Base-by-base conservation (phyloP, 2,888 invertebrate species). In the Dynastes hyllus region DNA sequence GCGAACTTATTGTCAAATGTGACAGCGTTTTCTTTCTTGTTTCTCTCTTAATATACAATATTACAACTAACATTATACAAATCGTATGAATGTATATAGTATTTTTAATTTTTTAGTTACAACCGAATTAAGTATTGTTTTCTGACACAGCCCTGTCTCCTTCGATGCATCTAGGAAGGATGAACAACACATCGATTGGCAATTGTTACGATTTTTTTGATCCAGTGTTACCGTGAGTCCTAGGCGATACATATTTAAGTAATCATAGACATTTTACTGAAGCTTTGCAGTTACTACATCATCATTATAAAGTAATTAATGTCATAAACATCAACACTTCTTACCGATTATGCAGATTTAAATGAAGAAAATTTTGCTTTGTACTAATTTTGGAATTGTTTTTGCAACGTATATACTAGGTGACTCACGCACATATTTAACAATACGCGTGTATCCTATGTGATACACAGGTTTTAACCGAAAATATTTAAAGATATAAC, bases 1-100 rank as follows among this genome's bases (percentile, higher is more conserved):
- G 82, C 81, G 84, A 40, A 40, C 83, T 86, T 87, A 87, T 87
- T 87, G 87, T 87, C 87, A 85, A 78, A 69, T 78, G 81, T 83
- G 85, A 86, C 84, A 85, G 81, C 83, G 83, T 77, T 83, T 79
- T 75, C 80, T 80, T 78, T 70, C 76, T 79, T 83, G 78, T 50
- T 76, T 22, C 45, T 40, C 66, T 8, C 32, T 27, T 67, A 32
- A 32, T 32, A 63, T 63, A 32, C 27, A 2, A 22, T 50, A 50
- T 5, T 45, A 67, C 16, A 45, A 2, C 11, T 45, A 13, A 50
- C 45, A 67, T 37, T 67, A 27, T 67, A 67, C 67, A 67, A 65
- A 65, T 45, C 45, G 45, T 37, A 67, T 50, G 4, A 8, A 50
- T 50, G 45, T 45, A 37, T 27, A 73, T 40, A 61, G 16, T 61